phyloP scores from a whole-genome alignment of 2,797 vertebrate genomes.

The Hoplostethus atlanticus region DNA sequence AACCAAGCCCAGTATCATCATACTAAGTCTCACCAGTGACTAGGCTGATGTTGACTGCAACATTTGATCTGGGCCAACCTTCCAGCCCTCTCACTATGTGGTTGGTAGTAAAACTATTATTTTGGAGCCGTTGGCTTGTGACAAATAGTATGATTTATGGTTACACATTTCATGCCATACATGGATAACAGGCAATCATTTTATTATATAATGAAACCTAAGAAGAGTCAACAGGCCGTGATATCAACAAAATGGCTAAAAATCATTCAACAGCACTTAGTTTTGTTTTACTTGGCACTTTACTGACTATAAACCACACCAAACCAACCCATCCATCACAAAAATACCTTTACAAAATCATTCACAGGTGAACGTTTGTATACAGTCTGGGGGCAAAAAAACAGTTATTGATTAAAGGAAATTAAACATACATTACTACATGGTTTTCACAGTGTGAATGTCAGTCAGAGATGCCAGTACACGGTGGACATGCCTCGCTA shows the following conservation, averaged over 20 bases:
- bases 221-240: slow-evolving; percentile 39
- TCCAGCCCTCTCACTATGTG: slow-evolving; percentile 34
- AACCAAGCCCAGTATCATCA: slow-evolving; percentile 61
- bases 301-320: slow-evolving; percentile 51
- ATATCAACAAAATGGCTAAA: slow-evolving; percentile 63
- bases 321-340: slow-evolving; percentile 58
- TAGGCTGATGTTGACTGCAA: slow-evolving; percentile 47
- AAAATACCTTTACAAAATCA: slow-evolving; percentile 38
- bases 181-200: slow-evolving; percentile 69
- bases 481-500: slow-evolving; percentile 27
- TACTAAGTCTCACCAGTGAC: slow-evolving; percentile 4
- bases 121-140: slow-evolving; percentile 68
- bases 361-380: slow-evolving; percentile 30
- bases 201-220: slow-evolving; percentile 59
- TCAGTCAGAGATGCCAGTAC: slow-evolving; percentile 44
- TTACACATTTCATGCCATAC: slow-evolving; percentile 66
- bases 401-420: slow-evolving; percentile 43
- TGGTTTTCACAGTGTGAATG: slow-evolving; percentile 5
- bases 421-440: slow-evolving; percentile 16
- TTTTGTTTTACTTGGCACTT: slow-evolving; percentile 61
- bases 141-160: slow-evolving; percentile 73
- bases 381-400: slow-evolving; percentile 9
- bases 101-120: slow-evolving; percentile 65
- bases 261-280: slow-evolving; percentile 63
- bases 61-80: slow-evolving; percentile 59